phyloP scores from a whole-genome alignment of 2,888 invertebrate species.

The Tolmerus cingulatus region DNA sequence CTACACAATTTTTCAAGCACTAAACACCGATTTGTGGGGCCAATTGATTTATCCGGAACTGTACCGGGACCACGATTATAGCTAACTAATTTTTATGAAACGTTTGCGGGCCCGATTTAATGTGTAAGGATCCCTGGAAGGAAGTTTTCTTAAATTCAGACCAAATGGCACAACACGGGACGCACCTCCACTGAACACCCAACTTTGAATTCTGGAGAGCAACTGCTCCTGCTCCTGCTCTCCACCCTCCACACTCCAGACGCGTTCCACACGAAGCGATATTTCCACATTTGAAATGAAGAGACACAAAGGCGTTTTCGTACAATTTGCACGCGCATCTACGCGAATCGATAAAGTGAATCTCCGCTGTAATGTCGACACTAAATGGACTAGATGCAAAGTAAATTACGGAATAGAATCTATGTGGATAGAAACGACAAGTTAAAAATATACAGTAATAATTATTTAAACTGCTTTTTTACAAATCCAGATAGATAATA shows the following conservation, averaged over 20 bases:
- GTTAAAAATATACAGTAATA: too few relatives aligned
- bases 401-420: background rate
- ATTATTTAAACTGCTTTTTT: too few relatives aligned
- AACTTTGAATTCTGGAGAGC: slow-evolving; percentile 32
- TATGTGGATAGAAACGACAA: background rate
- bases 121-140: background rate
- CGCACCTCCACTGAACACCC: background rate
- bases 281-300: background rate
- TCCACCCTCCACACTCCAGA: background rate
- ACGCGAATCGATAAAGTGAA: background rate
- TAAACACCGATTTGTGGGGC: background rate
- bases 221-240: slow-evolving; percentile 1
- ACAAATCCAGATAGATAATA: too few relatives aligned
- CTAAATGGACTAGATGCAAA: background rate
- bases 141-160: slow-evolving; percentile 1
- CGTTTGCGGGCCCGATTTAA: background rate
- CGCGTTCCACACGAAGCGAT: background rate
- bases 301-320: background rate
- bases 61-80: background rate
- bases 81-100: background rate
- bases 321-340: background rate
- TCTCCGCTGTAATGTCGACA: background rate
- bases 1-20: background rate
- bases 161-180: slow-evolving; percentile 12
- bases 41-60: background rate